Percentiles rank a stretch among this genome's conserved stretches.
phyloP scores from a whole-genome alignment of 2,888 invertebrate species.

The Bimastos eiseni region DNA sequence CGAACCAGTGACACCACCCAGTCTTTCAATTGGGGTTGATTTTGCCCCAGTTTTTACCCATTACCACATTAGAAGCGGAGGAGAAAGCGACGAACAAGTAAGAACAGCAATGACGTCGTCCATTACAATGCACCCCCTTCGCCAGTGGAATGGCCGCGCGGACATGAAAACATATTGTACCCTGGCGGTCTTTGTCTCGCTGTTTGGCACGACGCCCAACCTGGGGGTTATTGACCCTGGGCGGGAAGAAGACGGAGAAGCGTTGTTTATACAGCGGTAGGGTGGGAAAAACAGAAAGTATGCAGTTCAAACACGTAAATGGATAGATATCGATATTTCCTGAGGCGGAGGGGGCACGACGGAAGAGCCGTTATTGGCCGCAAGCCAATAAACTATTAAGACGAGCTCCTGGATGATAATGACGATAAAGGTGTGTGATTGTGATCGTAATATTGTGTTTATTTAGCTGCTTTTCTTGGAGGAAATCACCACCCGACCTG shows the following conservation, averaged over 20 bases:
- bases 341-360: neutral
- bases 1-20: neutral
- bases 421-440: neutral
- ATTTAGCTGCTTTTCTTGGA: neutral
- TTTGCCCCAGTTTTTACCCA: neutral
- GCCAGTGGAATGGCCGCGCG: neutral
- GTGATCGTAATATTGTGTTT: neutral
- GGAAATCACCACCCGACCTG: neutral
- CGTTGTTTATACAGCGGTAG: neutral
- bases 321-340: slow-evolving; percentile 2
- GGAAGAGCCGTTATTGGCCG: neutral
- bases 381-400: neutral
- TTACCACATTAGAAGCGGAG: neutral
- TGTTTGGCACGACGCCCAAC: neutral
- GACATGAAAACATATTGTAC: too few species aligned
- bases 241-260: neutral
- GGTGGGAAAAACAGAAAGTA: neutral
- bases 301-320: slow-evolving; percentile 13
- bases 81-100: neutral
- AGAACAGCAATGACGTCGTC: neutral
- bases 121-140: neutral
- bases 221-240: slow-evolving; percentile 18
- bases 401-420: neutral
- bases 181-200: neutral
- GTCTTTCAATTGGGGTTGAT: neutral